These are phyloP conservation scores for Gambusia affinis DNA, from an alignment of 2,113 vertebrate genomes.

Conservation along the genomic window DNA sequence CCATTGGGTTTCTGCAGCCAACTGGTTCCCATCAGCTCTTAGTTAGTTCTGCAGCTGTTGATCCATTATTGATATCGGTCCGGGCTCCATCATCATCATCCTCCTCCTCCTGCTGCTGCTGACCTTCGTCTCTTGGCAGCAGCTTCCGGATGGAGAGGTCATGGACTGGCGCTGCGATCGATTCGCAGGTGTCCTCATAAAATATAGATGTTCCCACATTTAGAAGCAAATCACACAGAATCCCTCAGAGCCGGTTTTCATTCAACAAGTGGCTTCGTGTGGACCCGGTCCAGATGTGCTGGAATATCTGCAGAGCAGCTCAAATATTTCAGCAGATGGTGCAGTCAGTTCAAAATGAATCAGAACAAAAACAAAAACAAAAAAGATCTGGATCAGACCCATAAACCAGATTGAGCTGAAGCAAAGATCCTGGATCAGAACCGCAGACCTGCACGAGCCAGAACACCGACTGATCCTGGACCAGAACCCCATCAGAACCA, in stretches of 20 bases:
- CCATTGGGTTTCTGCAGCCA: constrained; percentile 49
- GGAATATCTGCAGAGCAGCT: not conserved
- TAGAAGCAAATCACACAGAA: not conserved
- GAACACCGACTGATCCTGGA: not conserved
- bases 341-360: not conserved
- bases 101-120: not conserved
- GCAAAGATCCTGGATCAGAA: not conserved
- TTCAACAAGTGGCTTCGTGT: not conserved
- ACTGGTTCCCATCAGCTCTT: constrained; percentile 1
- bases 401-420: not conserved
- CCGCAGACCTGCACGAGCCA: not conserved
- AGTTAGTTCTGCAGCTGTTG: not conserved
- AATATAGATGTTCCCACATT: not conserved
- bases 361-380: too few relatives aligned
- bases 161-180: not conserved
- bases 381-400: not conserved
- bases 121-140: not conserved
- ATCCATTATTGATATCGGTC: not conserved
- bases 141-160: not conserved
- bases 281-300: not conserved
- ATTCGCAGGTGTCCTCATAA: constrained; percentile 5
- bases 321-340: not conserved
- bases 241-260: not conserved
- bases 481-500: not conserved
- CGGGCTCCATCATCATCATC: not conserved